Conservation (phyloP, 1,140 invertebrate genomes). For the Probaryconus sp. region DNA sequence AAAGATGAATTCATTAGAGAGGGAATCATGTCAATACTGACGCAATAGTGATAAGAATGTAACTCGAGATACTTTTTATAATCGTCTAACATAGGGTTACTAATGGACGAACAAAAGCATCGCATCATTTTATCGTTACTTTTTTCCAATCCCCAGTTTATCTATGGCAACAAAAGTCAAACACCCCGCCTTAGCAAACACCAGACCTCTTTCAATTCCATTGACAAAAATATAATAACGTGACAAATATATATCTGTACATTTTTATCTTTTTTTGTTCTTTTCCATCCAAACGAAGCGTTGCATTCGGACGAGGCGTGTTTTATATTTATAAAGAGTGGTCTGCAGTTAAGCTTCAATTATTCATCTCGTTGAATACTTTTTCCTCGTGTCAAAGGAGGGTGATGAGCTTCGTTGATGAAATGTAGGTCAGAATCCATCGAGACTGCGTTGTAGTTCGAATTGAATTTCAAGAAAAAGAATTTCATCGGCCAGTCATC, state of each 20-base stretch:
- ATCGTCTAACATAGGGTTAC: too few relatives aligned
- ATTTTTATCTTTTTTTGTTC: too few relatives aligned
- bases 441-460: slow-evolving; percentile 7
- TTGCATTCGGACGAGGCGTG: too few relatives aligned
- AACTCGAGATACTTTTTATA: too few relatives aligned
- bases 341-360: slow-evolving; percentile 59
- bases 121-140: too few relatives aligned
- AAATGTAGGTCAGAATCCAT: slow-evolving; percentile 41
- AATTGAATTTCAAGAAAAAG: slow-evolving; percentile 18
- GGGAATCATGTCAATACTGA: slow-evolving; percentile 14
- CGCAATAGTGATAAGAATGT: not conserved
- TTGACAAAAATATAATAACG: not conserved
- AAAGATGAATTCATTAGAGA: slow-evolving; percentile 7
- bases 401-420: slow-evolving; percentile 52
- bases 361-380: slow-evolving; percentile 55
- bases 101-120: too few relatives aligned
- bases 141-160: too few relatives aligned
- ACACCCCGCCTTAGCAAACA: too few relatives aligned
- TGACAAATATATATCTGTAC: slow-evolving; percentile 37
- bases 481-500: not conserved
- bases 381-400: slow-evolving; percentile 51
- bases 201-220: too few relatives aligned
- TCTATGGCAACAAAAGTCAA: too few relatives aligned
- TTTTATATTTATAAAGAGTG: slow-evolving; percentile 55
- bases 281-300: too few relatives aligned